Base-by-base conservation (phyloP, 2,888 invertebrate species). In the Anorthoa munda region DNA sequence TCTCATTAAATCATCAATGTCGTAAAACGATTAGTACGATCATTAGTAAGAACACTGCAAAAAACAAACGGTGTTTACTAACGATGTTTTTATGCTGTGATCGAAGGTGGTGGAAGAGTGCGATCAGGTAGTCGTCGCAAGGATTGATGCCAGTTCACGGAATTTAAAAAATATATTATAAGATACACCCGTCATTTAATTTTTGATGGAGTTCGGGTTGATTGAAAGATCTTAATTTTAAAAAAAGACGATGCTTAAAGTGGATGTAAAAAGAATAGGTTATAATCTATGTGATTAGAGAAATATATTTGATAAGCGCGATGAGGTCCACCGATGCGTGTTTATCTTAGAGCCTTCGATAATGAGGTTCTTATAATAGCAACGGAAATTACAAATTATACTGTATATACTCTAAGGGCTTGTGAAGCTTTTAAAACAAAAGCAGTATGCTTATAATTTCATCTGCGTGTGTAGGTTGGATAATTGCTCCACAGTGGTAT, bases 1-100 rank as follows among this genome's bases (percentile, higher is more conserved):
- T 86, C 89, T 91, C 89, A 92, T 93, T 92, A 93, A 92, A 92
- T 89, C 93, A 93, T 94, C 94, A 94, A 90, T 92, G 94, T 94
- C 94, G 93, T 94, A 95, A 94, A 95, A 87, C 93, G 93, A 93
- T 95, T 95, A 93, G 92, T 91, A 90, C 77, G 80, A 86, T 88
- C 90, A 90, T 90, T 90, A 87, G 88, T 90, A 89, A 84, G 86
- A 84, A 84, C 77, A 88, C 82, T 87, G 92, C 91, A 93, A 93
- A 94, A 93, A 93, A 91, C 86, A 70, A 75, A 83, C 75, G 73
- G 67, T 78, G 81, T 84, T 84, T 84, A 88, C 92, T 94, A 95
- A 95, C 95, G 89, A 95, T 93, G 92, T 94, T 94, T 94, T 94
- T 95, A 93, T 92, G 72, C 87, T 86, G 81, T 90, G 91, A 92